A percentile compares a stretch with the other conserved stretches of the same genome.
These are phyloP conservation scores for Rhabdornis inornatus DNA, from an alignment of 2,113 vertebrate species.

Conservation along the genomic window DNA sequence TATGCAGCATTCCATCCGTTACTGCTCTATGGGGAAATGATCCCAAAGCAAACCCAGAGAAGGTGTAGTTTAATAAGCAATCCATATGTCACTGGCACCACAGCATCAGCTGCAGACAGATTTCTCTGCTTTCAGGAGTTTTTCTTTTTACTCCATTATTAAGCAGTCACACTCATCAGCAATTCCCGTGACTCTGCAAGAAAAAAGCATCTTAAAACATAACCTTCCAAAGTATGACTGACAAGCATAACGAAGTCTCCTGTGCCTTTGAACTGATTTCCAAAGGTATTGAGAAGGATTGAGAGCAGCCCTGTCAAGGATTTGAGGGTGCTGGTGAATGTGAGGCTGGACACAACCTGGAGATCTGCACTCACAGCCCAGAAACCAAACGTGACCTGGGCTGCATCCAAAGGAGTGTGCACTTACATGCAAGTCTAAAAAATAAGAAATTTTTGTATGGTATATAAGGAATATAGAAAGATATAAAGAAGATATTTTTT, in stretches of 20 bases:
- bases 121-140: not conserved
- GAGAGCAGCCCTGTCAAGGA: not conserved
- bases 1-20: rapidly evolving
- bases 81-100: not conserved
- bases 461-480: not conserved
- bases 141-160: not conserved
- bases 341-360: rapidly evolving
- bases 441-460: not conserved
- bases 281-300: not conserved
- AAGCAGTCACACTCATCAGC: not conserved
- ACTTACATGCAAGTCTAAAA: not conserved
- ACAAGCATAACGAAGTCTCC: constrained; percentile 15
- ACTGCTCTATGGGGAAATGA: not conserved
- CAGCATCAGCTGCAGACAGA: not conserved
- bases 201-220: constrained; percentile 22
- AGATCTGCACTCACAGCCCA: not conserved
- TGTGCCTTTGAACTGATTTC: constrained; percentile 26
- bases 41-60: not conserved
- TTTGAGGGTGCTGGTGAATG: not conserved
- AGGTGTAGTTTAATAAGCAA: not conserved
- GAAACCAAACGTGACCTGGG: not conserved
- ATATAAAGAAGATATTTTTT: not conserved
- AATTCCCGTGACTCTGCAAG: not conserved
- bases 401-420: not conserved
- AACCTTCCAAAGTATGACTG: constrained; percentile 8